A percentile compares a stretch with the other conserved stretches of the same genome.
phyloP scores from a whole-genome alignment of 2,113 vertebrate genomes.

The Danio rerio region GRCz12tu NC_133199.1:29263001-29263500 shows the following conservation, averaged over 20 bases:
- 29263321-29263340: not conserved
- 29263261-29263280: too few relatives aligned
- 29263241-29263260: too few relatives aligned
- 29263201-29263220: not conserved
- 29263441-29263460: too few relatives aligned
- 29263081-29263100: too few relatives aligned
- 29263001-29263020: conserved; percentile 4
- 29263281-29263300: too few relatives aligned
- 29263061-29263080: too few relatives aligned
- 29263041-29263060: not conserved
- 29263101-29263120: too few relatives aligned
- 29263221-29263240: too few relatives aligned
- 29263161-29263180: conserved; percentile 23
- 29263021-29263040: not conserved
- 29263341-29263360: not conserved
- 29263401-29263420: too few relatives aligned
- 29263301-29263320: not conserved
- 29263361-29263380: not conserved
- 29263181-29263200: conserved; percentile 5
- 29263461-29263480: too few relatives aligned
- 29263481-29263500: not conserved
- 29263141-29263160: not conserved
- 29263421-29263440: too few relatives aligned
- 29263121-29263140: not conserved
- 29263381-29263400: not conserved